Base-by-base conservation (phyloP, 1,140 invertebrate genomes). In the Drosophila ficusphila region DNA sequence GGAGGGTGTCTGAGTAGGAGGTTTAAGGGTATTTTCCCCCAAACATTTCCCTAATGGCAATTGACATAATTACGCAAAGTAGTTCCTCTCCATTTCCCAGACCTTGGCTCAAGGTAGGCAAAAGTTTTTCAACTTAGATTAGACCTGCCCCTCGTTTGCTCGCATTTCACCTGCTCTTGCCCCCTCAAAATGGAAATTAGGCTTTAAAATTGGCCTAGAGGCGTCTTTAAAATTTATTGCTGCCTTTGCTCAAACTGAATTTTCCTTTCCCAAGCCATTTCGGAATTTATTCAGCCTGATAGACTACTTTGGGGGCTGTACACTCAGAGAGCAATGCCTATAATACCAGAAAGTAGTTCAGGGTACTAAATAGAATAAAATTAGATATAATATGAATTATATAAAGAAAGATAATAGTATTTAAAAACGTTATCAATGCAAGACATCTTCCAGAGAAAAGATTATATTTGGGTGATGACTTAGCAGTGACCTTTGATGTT, bases 21-120 rank as follows among this genome's bases (percentile, higher is more conserved):
- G 33, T 25, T 33, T 60, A 39, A 25, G 53, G 34, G 34, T 61
- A 42, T 64, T 64, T 64, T 27, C 33, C n/a, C 18, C 48, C 8
- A 42, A 21, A 46, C 42, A 42, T 48, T 51, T 57, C 25, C 73
- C 69, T 86, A 81, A 88, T 88, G 77, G 68, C 77, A 81, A 82
- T 86, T 86, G 82, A 88, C 77, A 88, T 86, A 86, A 86, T 86
- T 86, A 88, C 77, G 82, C 70, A 88, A 86, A 86, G 82, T 86
- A 86, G 82, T 88, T 77, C 76, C 73, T 31, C 46, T 41, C 62
- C 60, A 21, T 41, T 33, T 41, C 60, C 12, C 16, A 23, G 33
- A 38, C 56, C 56, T 60, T 51, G 4, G 14, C 33, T 8, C 8
- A 58, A 68, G 64, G 60, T 46, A 42, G 21, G 54, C 6, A 21